These are phyloP conservation scores for Rhagonycha lutea DNA, from an alignment of 2,888 invertebrate genomes.

Conservation along the genomic window DNA sequence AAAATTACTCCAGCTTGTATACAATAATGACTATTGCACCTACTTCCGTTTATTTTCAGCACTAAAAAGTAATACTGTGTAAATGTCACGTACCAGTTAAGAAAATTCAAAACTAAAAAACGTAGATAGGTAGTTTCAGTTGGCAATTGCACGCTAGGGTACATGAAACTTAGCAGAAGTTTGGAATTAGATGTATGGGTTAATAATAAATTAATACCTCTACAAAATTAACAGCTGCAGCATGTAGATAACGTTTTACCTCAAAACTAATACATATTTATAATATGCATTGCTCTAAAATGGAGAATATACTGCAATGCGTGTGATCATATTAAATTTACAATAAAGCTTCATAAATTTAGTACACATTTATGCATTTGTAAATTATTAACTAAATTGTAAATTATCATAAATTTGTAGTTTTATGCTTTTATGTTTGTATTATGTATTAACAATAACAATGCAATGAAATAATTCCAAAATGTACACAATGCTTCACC, in stretches of 20 bases:
- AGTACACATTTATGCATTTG: background rate
- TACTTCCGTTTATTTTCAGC: conserved; percentile 38
- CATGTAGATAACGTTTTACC: background rate
- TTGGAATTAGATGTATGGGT: background rate
- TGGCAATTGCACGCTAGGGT: background rate
- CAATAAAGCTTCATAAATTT: background rate
- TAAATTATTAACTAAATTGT: background rate
- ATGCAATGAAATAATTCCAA: too few relatives aligned
- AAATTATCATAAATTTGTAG: background rate
- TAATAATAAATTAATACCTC: background rate
- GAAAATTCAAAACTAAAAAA: background rate
- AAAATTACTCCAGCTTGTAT: conserved; percentile 37
- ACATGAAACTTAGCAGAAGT: background rate
- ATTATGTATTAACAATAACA: too few relatives aligned
- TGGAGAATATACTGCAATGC: background rate
- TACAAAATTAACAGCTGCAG: background rate
- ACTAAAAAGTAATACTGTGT: conserved; percentile 23
- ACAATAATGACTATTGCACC: conserved; percentile 37
- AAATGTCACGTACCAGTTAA: conserved; percentile 10
- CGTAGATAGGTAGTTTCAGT: background rate
- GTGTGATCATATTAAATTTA: background rate
- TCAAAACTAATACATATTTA: background rate
- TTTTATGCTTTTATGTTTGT: too few relatives aligned
- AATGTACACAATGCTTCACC: too few relatives aligned
- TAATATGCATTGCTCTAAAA: background rate